Base-by-base conservation (phyloP, 1,140 invertebrate genomes). In the Solenopsis invicta region DNA sequence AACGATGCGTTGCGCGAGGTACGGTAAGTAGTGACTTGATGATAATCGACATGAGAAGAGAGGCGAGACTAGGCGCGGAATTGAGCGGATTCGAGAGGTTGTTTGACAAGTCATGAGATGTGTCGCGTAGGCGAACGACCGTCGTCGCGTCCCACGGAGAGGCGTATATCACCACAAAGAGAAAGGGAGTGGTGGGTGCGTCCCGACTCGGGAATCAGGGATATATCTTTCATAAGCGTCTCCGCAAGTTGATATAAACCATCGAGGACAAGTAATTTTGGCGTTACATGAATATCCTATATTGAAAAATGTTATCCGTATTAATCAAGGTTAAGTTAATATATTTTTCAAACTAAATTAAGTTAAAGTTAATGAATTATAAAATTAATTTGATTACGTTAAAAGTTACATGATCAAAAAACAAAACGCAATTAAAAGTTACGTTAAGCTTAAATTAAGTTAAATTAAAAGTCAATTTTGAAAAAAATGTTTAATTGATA, bases 111-210 rank as follows among this genome's bases (percentile, higher is more conserved):
- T 89, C 66, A 50, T 64, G 88, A 91, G 88, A 91, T 85, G 86
- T 89, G 78, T 85, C 66, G 90, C 56, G 93, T 94, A 90, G 93
- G 93, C 91, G 92, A 85, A 90, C 87, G 82, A 88, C 61, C 74
- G 90, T 91, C 85, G 89, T 90, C 82, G 87, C 90, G 56, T 82
- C 88, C 86, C 86, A 92, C 91, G 89, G 75, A 56, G 62, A 59
- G 59, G 48, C 80, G 85, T 56, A 21, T 45, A 85, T 18, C 54
- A 37, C n/a, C 9, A 56, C 13, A 45, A 34, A 41, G 59, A 86
- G 64, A 86, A 54, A 88, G 52, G 62, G 64, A 71, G 61, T 78
- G 59, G 37, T 88, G 88, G 82, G 87, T 89, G 87, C 75, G 81
- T 87, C 56, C 56, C 56, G 74, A 50, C 24, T 54, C 66, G 37